Percentiles rank a stretch among this genome's conserved stretches.
These are phyloP conservation scores for Eudorcas thomsonii DNA, from an alignment of 2,113 vertebrate genomes.

Conservation along the genomic window DNA sequence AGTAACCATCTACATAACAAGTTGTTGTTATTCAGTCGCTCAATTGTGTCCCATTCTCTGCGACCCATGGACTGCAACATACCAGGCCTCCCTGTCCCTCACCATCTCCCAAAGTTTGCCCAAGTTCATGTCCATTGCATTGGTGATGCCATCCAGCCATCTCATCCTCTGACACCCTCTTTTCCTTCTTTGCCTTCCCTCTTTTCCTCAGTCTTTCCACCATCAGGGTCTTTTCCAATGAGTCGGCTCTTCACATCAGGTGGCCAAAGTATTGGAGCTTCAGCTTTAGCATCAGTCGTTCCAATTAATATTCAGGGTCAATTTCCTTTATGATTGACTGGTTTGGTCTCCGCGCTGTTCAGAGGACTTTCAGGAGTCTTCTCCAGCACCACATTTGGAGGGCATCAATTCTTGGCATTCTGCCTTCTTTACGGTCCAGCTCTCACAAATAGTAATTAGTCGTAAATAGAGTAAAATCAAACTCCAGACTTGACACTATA, in stretches of 20 bases:
- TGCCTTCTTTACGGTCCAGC: background rate
- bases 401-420: background rate
- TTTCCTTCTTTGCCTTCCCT: background rate
- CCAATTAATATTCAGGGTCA: background rate
- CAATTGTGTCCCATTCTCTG: no score
- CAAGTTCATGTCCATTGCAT: background rate
- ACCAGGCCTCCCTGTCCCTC: no score
- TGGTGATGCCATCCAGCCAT: background rate
- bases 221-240: background rate
- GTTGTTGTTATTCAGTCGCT: no score
- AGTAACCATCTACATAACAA: background rate
- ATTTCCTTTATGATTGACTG: background rate
- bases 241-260: background rate
- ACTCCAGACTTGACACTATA: background rate
- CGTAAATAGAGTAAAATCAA: constrained; percentile 3
- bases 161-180: background rate
- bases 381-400: background rate
- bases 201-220: background rate
- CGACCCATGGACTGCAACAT: no score
- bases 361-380: background rate
- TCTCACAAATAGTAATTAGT: background rate
- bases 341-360: background rate
- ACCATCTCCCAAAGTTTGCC: no score
- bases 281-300: background rate
- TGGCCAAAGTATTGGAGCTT: background rate